Base-by-base conservation (phyloP, 2,113 vertebrate genomes). In the Emberiza fucata region DNA sequence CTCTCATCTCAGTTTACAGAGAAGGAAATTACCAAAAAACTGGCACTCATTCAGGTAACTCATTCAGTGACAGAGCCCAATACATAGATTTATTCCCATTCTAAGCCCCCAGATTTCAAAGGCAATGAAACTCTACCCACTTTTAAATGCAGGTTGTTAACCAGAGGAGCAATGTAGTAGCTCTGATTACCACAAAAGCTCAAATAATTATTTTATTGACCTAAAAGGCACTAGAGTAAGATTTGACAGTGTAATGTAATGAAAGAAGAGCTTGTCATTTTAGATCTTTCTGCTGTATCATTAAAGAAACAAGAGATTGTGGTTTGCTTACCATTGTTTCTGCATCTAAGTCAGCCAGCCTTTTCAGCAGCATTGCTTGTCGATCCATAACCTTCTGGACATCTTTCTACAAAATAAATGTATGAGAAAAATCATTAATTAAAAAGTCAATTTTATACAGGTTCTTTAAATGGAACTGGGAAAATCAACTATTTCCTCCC, bases 321-420 rank as follows among this genome's bases (percentile, higher is more conserved):
- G 15, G 11, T 24, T 28, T 73, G 29, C 81, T 97, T 96, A 99
- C 99, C 84, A 98, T 95, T 86, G 98, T 99, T 87, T 99, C 98
- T 40, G 98, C 95, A 97, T 99, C 98, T 1, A 97, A 97, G 54
- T 98, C 98, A 3, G 98, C 87, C 80, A 99, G 97, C 47, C 95
- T 98, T 93, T 98, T 98, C 47, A 99, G 95, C 8, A 99, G 95
- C 1, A 86, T 10, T 21, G 98, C 98, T 56, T 98, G 99, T 37
- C 98, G 98, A 78, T 99, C 98, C 83, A 98, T 88, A 45, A 98
- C 79, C 28, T 95, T 98, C 31, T 98, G 91, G 1, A 98, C 97
- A 44, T 99, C 99, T 95, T 97, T 98, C 98, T 98, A 97, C 71
- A 95, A 75, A 93, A 91, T 28, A 82, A 94, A 75, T 28, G 53